phyloP scores from a whole-genome alignment of 2,797 vertebrate species.

The Zalophus californianus region DNA sequence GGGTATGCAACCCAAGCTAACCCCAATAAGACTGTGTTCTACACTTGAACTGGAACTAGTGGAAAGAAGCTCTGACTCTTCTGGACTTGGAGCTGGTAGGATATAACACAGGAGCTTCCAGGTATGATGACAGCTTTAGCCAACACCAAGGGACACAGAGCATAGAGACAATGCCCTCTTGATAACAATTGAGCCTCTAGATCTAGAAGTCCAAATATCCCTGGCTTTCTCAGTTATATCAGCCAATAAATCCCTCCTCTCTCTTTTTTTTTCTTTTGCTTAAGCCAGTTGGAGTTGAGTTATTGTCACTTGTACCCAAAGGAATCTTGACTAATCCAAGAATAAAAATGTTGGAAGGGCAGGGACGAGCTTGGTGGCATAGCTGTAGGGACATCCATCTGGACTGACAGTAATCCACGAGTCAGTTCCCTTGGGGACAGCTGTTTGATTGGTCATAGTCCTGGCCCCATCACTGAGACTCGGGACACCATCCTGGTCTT shows the following conservation, averaged over 20 bases:
- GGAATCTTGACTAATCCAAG: conserved; percentile 10
- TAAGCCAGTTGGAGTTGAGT: conserved; percentile 47
- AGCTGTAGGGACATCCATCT: background rate
- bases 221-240: background rate
- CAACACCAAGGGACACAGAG: background rate
- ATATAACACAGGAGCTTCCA: background rate
- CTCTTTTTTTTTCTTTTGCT: conserved; percentile 11
- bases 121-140: background rate
- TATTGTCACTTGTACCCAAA: background rate
- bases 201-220: background rate
- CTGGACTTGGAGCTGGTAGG: background rate
- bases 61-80: background rate
- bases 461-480: background rate
- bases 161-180: background rate
- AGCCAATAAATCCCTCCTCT: background rate
- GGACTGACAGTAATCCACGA: background rate
- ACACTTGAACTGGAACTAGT: background rate
- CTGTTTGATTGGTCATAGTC: background rate
- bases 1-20: background rate
- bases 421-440: background rate
- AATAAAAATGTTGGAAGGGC: conserved; percentile 14
- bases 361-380: background rate
- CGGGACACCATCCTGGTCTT: background rate
- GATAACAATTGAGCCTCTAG: background rate
- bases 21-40: background rate